Evolutionary conservation across 1,140 invertebrate species (phyloP).

Genomic region (Leguminivora glycinivorella): DNA sequence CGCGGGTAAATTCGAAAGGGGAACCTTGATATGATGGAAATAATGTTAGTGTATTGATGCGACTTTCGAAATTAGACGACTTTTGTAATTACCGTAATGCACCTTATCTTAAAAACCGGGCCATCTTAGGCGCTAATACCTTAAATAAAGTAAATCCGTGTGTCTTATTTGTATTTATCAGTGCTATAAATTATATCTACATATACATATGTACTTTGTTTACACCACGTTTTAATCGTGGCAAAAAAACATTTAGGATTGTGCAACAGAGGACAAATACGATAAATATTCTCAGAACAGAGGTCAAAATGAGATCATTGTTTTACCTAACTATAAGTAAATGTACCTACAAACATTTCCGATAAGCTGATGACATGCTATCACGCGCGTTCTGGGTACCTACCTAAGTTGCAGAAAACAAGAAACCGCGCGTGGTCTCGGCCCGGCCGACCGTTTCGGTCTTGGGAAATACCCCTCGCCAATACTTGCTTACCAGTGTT

Average conservation of each 20-base stretch:
- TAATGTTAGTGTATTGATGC: too few relatives aligned
- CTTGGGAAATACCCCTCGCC: slow-evolving; percentile 8
- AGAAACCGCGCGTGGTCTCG: not conserved
- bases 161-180: too few relatives aligned
- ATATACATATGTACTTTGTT: too few relatives aligned
- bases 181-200: too few relatives aligned
- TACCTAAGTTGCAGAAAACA: not conserved
- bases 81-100: too few relatives aligned
- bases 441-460: not conserved
- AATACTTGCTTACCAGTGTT: not conserved
- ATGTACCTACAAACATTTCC: not conserved
- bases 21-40: too few relatives aligned
- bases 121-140: too few relatives aligned
- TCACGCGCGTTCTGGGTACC: not conserved
- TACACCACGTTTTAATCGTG: too few relatives aligned
- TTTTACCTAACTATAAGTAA: not conserved
- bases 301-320: not conserved
- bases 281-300: slow-evolving; percentile 1
- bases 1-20: too few relatives aligned
- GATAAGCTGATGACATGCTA: not conserved
- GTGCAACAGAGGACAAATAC: not conserved
- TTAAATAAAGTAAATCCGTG: too few relatives aligned
- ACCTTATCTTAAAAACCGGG: too few relatives aligned
- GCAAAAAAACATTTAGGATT: not conserved
- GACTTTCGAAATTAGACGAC: too few relatives aligned